Percentiles rank a stretch among this genome's conserved stretches.
phyloP scores from a whole-genome alignment of 1,140 invertebrate species.

The Asbolus verrucosus region DNA sequence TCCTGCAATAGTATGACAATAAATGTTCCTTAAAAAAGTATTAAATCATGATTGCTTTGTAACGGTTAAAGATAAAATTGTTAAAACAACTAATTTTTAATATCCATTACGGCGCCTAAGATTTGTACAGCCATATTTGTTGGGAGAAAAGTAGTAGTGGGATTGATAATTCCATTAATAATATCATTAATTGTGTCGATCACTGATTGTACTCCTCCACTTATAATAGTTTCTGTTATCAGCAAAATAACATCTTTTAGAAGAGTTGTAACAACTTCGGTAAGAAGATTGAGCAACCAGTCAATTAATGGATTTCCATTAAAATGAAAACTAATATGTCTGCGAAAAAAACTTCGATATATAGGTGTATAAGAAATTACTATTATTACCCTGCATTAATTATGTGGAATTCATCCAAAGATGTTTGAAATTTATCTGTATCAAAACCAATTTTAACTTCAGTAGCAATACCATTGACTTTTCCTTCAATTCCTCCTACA shows the following conservation, averaged over 20 bases:
- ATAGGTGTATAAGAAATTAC: too few relatives aligned
- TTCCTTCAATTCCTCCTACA: conserved; percentile 65
- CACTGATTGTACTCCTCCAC: background rate
- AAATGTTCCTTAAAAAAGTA: too few relatives aligned
- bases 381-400: conserved; percentile 48
- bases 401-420: conserved; percentile 24
- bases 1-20: too few relatives aligned
- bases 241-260: conserved; percentile 65
- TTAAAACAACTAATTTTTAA: too few relatives aligned
- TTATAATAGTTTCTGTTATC: conserved; percentile 61
- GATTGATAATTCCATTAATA: conserved; percentile 12
- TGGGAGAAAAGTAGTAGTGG: background rate
- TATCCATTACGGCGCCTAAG: too few relatives aligned
- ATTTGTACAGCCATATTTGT: too few relatives aligned
- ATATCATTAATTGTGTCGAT: conserved; percentile 16
- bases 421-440: conserved; percentile 41
- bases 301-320: conserved; percentile 53
- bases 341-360: too few relatives aligned
- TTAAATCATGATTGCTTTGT: too few relatives aligned
- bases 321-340: conserved; percentile 19
- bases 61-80: too few relatives aligned
- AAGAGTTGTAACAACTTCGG: conserved; percentile 62
- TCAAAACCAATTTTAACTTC: conserved; percentile 64
- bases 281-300: conserved; percentile 65
- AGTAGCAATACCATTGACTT: conserved; percentile 50